Evolutionary conservation across 2,113 vertebrate genomes (phyloP), one percentile per base, ranked within the genome.

Genomic region (Corythaixoides concolor): DNA sequence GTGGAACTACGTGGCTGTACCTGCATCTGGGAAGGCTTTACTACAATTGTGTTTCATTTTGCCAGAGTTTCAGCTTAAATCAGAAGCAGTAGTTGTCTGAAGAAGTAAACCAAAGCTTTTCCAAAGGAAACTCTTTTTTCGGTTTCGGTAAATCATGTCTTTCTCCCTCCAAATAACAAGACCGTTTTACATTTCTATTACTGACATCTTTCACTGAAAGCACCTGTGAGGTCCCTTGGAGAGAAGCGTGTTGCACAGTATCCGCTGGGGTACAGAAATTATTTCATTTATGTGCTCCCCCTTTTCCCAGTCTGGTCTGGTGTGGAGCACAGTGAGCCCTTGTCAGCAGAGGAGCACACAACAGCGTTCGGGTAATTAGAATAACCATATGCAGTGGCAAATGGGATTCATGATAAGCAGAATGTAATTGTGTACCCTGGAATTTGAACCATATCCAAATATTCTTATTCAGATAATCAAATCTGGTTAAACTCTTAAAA

Each of bases 401-500:
- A 93, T 96, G 95, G 93, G 95, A 95, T 94, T 88, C 75, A 8
- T 69, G 95, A 88, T 76, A 83, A 95, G 95, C 95, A 93, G 96
- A 95, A 88, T 94, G 93, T 74, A 85, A 93, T 95, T 94, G 95
- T 96, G 91, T 76, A 76, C 90, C 93, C 95, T 96, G 95, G 92
- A 88, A 90, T 91, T 88, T 95, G 96, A 97, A 94, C 92, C 37
- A 7, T 14, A 28, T 95, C 95, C 95, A 96, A 95, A 96, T 74
- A 77, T 78, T 83, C 93, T 92, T 85, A 83, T 96, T 97, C 93
- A 86, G 76, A 96, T 80, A 63, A 93, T 93, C 82, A 92, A 96
- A 96, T 96, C 95, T 96, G 90, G 88, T 90, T 94, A 90, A 90
- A 97, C 88, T 93, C 95, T 86, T 96, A 77, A 94, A 96, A 93